Conservation (phyloP, 2,113 vertebrate species). For the Xenus cinereus region DNA sequence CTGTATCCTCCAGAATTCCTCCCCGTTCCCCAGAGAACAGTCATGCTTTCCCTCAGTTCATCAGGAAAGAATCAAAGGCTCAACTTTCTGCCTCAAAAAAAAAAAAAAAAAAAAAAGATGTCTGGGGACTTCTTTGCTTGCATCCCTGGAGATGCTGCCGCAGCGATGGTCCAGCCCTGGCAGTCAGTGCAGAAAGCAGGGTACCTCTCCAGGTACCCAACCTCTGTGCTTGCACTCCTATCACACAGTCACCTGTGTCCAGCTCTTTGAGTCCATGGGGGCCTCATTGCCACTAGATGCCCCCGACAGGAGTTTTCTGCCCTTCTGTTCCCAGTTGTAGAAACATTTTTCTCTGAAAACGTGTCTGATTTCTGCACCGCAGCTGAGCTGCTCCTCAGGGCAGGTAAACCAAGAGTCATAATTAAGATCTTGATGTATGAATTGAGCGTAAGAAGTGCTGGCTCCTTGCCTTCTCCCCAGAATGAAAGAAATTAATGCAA, state of each 20-base stretch:
- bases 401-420: not conserved
- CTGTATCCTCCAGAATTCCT: not conserved
- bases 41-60: not conserved
- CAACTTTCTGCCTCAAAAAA: not conserved
- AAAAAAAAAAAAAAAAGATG: not conserved
- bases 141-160: not conserved
- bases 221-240: not conserved
- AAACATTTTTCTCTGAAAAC: not conserved
- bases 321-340: not conserved
- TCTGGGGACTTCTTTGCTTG: not conserved
- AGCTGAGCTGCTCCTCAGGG: not conserved
- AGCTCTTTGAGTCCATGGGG: not conserved
- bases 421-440: not conserved
- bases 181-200: not conserved
- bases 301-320: not conserved
- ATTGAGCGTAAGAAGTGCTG: not conserved
- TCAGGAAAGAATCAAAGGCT: not conserved
- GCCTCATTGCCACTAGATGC: not conserved
- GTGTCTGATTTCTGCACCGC: rapidly evolving
- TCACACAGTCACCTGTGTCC: not conserved
- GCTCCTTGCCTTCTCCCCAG: not conserved
- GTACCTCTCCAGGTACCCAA: not conserved
- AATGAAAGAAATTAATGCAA: not conserved
- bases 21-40: not conserved
- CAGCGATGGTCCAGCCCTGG: not conserved